Base-by-base conservation (phyloP, 2,797 vertebrate genomes). In the Hozukius guyotensis region DNA sequence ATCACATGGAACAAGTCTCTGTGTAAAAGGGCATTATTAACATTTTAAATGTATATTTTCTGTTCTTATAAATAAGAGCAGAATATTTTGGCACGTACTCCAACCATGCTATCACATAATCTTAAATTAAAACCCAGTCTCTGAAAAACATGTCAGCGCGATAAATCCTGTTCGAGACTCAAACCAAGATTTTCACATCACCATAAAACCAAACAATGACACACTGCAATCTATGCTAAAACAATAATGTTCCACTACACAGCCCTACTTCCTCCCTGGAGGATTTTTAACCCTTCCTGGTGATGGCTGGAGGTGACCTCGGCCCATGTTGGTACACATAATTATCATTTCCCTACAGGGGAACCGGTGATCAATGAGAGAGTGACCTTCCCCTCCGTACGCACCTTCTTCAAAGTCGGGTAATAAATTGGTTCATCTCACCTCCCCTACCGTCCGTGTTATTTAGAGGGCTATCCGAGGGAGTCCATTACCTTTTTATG, bases 401-500 rank as follows among this genome's bases (percentile, higher is more conserved):
- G 13, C 85, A 86, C 88, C 86, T 79, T 85, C 85, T 72, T 84
- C 85, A 75, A 86, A 88, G 90, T 92, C 70, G 49, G 79, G 84
- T 90, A 92, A 94, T 95, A 94, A 94, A 95, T 89, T 85, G 90
- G 70, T 85, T 86, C 92, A 89, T 89, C 83, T 88, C 87, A 61
- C 76, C 88, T 88, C 87, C 76, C 78, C 83, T 76, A 82, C 80
- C 80, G 55, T 84, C 81, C 9, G 27, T 83, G 90, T 95, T 95
- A 95, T 96, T 95, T 95, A 94, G 92, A 93, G 90, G 89, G 84
- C 89, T 82, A 87, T 94, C 87, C 36, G 69, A 84, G 78, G 80
- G 90, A 94, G 90, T 92, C 93, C 91, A 96, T 96, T 94, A 95
- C 79, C 80, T 87, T 93, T 95, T 95, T 94, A 96, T 95, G 94